phyloP scores from a whole-genome alignment of 2,797 vertebrate genomes.

The Schizopygopsis pylzovi region DNA sequence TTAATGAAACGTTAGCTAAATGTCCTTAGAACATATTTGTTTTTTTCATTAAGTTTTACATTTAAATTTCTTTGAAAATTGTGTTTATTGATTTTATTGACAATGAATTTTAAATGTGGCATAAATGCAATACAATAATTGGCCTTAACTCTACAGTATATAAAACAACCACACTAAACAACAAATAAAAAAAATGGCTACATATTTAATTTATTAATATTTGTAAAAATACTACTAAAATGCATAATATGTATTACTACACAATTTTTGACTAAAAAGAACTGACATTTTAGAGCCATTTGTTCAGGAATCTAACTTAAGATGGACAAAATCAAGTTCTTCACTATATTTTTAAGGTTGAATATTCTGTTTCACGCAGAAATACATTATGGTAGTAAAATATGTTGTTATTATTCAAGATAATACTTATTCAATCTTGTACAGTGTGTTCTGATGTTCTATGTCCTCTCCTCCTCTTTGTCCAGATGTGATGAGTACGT shows the following conservation, averaged over 20 bases:
- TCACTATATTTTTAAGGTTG: not conserved
- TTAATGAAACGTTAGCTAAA: not conserved
- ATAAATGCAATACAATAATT: not conserved
- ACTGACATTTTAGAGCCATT: not conserved
- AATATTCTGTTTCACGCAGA: not conserved
- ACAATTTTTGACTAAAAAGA: not conserved
- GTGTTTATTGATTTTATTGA: too few species aligned
- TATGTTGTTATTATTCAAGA: not conserved
- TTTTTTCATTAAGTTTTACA: too few species aligned
- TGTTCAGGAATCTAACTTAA: not conserved
- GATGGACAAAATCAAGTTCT: not conserved
- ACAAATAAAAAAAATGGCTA: not conserved
- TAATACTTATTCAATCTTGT: not conserved
- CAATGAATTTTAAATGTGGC: too few species aligned
- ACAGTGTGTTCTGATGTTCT: not conserved
- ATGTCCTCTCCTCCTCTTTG: conserved; percentile 46
- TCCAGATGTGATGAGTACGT: conserved; percentile 96
- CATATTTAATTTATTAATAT: not conserved
- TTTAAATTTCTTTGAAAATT: too few species aligned
- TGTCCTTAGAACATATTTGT: not conserved
- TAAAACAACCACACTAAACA: not conserved
- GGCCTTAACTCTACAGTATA: not conserved
- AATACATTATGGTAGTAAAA: not conserved
- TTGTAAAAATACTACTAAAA: not conserved
- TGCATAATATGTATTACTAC: not conserved